Base-by-base conservation (phyloP, 2,797 vertebrate genomes). In the Falco columbarius region DNA sequence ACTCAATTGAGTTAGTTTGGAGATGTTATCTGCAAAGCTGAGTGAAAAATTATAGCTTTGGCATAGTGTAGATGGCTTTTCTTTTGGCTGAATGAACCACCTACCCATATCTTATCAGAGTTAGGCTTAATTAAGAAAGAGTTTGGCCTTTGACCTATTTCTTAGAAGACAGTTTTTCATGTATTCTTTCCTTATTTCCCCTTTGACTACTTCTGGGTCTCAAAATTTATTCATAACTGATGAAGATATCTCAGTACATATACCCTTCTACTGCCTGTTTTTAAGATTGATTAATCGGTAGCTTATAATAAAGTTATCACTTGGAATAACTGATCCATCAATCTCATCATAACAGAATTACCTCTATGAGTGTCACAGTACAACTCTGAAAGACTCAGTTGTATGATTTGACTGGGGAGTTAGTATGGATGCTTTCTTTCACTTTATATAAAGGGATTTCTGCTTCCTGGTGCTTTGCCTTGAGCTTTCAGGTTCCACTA, bases 261-360 rank as follows among this genome's bases (percentile, higher is more conserved):
- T 19, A 59, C 16, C 29, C 38, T 94, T 87, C 66, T 63, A 54
- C 63, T 75, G 22, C 49, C 61, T 86, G 38, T n/a, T 88, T 94
- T 55, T 32, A 47, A 82, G 63, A 85, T 3, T 51, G 74, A 82
- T 94, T 90, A 86, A 91, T 88, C 75, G 46, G 52, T 63, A 68
- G 19, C 4, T 75, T 81, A 30, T 72, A 93, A 92, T 65, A 84
- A 72, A 81, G 65, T 95, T 96, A 38, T 38, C 36, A 86, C 34
- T 77, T 83, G 54, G 42, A 59, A 67, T 91, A 86, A 81, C 32
- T 54, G 72, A 88, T 88, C 36, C 85, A 93, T 95, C 82, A 86
- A 15, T 88, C 68, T 77, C 10, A 3, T 17, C 4, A 2, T 81
- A 95, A 95, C 68, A 83, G 62, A 87, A 86, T 97, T 94, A 90